A percentile compares a stretch with the other conserved stretches of the same genome.
Evolutionary conservation across 2,888 invertebrate genomes (phyloP).

Genomic region (Agriotes lineatus): DNA sequence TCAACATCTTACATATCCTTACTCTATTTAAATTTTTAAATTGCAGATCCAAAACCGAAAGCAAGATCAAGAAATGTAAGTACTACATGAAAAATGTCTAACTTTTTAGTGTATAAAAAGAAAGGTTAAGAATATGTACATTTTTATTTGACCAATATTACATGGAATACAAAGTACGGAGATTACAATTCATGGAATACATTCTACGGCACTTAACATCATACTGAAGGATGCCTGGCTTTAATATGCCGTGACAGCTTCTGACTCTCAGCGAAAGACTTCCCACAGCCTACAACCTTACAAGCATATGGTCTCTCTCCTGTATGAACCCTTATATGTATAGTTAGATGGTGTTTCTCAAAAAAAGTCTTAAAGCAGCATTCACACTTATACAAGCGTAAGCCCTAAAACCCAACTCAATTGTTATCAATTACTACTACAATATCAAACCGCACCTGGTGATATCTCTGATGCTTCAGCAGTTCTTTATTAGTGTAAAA

Average conservation of each 20-base stretch:
- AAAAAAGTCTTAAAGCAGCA: conserved; percentile 58
- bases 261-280: conserved; percentile 58
- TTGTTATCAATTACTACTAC: neutral
- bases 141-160: too few relatives aligned
- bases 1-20: too few relatives aligned
- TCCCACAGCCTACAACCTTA: conserved; percentile 53
- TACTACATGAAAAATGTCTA: too few relatives aligned
- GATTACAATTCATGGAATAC: too few relatives aligned
- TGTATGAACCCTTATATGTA: conserved; percentile 56
- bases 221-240: conserved; percentile 50
- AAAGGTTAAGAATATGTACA: too few relatives aligned
- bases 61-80: too few relatives aligned
- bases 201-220: too few relatives aligned
- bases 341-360: conserved; percentile 58
- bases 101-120: too few relatives aligned
- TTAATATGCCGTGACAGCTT: conserved; percentile 57
- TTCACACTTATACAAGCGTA: conserved; percentile 55
- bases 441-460: conserved; percentile 51
- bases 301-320: conserved; percentile 58
- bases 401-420: conserved; percentile 52
- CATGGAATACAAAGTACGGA: too few relatives aligned
- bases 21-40: too few relatives aligned
- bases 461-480: conserved; percentile 56
- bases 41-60: too few relatives aligned
- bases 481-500: conserved; percentile 59